Conservation (phyloP, 2,888 invertebrate genomes). For the Agonum fuliginosum region DNA sequence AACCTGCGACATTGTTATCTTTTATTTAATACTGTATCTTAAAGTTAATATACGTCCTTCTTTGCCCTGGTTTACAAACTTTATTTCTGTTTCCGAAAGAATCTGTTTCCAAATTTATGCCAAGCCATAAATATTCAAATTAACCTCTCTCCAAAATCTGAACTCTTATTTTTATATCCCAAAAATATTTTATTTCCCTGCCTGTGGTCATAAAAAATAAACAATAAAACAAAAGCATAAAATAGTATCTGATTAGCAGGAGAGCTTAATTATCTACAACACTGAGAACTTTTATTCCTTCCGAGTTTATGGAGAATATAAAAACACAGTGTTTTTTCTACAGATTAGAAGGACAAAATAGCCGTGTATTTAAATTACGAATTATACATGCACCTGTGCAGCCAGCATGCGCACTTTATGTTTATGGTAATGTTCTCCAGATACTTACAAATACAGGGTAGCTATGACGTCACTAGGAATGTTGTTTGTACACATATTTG, state of each 20-base stretch:
- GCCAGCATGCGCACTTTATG: conserved; percentile 34
- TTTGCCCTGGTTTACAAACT: too few species aligned
- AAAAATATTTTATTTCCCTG: neutral
- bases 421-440: conserved; percentile 46
- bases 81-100: too few species aligned
- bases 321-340: conserved; percentile 51
- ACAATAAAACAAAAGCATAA: conserved; percentile 47
- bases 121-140: too few species aligned
- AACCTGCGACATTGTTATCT: too few species aligned
- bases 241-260: conserved; percentile 47
- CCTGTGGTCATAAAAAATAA: conserved; percentile 7
- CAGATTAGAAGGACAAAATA: conserved; percentile 46
- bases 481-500: too few species aligned
- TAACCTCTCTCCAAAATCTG: too few species aligned
- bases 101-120: too few species aligned
- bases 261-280: conserved; percentile 51
- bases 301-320: conserved; percentile 46
- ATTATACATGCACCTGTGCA: conserved; percentile 55
- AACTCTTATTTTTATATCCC: too few species aligned
- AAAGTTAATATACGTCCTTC: too few species aligned
- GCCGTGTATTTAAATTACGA: conserved; percentile 49
- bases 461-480: too few species aligned
- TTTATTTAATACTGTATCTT: too few species aligned
- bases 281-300: conserved; percentile 48
- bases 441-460: too few species aligned